These are phyloP conservation scores for Callinectes sapidus DNA, from an alignment of 2,888 invertebrate species.

Conservation along the genomic window DNA sequence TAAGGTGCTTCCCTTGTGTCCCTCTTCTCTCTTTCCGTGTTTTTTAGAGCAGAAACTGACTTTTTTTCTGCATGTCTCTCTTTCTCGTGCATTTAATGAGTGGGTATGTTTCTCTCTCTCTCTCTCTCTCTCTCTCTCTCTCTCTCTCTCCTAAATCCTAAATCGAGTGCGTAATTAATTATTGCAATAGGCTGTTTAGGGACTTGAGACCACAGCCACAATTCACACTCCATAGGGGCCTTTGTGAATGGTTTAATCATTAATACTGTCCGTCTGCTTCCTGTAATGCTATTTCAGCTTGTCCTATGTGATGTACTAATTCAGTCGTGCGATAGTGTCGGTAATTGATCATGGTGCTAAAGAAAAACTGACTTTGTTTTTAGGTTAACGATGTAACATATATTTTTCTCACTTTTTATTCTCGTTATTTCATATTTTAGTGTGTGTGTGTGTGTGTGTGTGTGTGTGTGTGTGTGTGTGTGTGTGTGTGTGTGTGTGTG, in stretches of 20 bases:
- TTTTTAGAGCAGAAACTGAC: background rate
- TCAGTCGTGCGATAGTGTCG: background rate
- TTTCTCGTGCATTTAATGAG: background rate
- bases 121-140: background rate
- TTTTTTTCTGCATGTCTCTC: background rate
- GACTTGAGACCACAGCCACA: background rate
- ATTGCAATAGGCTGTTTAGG: background rate
- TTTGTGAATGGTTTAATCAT: background rate
- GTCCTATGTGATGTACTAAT: background rate
- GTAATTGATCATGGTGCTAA: background rate
- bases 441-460: background rate
- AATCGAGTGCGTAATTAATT: background rate
- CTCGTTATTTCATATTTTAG: background rate
- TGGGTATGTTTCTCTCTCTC: background rate
- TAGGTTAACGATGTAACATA: background rate
- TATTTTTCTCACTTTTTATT: background rate
- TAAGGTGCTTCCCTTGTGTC: too few relatives aligned
- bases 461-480: background rate
- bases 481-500: background rate
- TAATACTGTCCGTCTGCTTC: background rate
- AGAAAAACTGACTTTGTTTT: background rate
- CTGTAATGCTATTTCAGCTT: background rate
- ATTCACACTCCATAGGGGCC: conserved; percentile 10
- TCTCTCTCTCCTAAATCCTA: background rate
- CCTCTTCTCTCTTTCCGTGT: background rate